Conservation (phyloP, 2,113 vertebrate species). For the Anoplopoma fimbria region DNA sequence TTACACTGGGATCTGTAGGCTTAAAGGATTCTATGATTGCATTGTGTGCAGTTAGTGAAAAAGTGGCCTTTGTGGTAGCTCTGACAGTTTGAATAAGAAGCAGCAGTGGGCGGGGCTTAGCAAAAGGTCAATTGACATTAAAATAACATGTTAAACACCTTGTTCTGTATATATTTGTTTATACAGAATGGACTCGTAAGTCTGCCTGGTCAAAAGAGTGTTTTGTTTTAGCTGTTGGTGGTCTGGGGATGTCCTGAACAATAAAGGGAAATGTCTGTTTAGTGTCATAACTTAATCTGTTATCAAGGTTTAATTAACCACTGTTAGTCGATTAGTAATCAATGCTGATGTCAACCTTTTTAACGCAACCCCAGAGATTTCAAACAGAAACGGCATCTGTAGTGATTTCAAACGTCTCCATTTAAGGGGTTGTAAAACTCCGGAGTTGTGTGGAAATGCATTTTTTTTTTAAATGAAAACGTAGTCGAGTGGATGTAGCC, state of each 20-base stretch:
- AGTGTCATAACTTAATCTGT: conserved; percentile 13
- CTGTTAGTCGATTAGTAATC: not conserved
- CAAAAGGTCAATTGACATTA: not conserved
- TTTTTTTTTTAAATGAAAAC: not conserved
- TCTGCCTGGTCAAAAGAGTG: conserved; percentile 16
- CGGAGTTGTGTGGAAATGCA: not conserved
- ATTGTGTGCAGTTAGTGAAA: too few relatives aligned
- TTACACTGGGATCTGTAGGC: too few relatives aligned
- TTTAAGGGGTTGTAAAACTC: not conserved
- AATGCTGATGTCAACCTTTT: not conserved
- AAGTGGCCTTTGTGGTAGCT: too few relatives aligned
- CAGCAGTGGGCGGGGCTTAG: too few relatives aligned
- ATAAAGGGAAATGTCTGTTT: conserved; percentile 47
- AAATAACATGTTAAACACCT: conserved; percentile 15
- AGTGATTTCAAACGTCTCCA: not conserved
- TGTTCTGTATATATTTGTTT: not conserved
- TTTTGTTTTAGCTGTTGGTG: conserved; percentile 23
- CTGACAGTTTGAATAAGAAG: too few relatives aligned
- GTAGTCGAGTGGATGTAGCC: not conserved
- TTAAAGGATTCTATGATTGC: too few relatives aligned
- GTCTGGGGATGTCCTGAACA: conserved; percentile 8
- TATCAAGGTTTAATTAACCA: too few relatives aligned
- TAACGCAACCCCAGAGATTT: not conserved
- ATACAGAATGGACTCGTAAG: conserved; percentile 11
- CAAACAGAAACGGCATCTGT: too few relatives aligned